A percentile compares a stretch with the other conserved stretches of the same genome.
phyloP scores from a whole-genome alignment of 2,113 vertebrate genomes.

The Dipodomys stephensi region DNA sequence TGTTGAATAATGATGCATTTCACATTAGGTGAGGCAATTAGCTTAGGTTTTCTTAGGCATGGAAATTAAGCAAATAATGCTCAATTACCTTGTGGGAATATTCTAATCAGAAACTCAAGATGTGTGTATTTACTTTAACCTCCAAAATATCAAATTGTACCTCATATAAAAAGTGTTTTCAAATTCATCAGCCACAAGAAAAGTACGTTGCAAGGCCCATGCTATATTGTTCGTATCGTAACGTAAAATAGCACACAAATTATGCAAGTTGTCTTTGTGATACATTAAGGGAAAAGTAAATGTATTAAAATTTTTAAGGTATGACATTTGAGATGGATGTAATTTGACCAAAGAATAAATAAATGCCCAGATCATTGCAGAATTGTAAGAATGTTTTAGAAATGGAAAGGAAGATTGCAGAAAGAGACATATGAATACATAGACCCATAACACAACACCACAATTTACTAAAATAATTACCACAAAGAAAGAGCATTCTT shows the following conservation, averaged over 20 bases:
- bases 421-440: not conserved
- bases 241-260: not conserved
- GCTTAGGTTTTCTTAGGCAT: conserved; percentile 51
- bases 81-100: conserved; percentile 23
- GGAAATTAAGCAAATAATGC: conserved; percentile 61
- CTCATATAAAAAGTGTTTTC: conserved; percentile 21
- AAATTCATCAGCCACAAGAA: not conserved
- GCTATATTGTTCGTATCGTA: not conserved
- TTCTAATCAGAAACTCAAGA: conserved; percentile 50
- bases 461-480: not conserved
- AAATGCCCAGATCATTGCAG: not conserved
- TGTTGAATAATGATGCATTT: conserved; percentile 68
- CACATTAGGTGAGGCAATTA: conserved; percentile 69
- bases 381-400: not conserved
- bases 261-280: not conserved
- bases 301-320: not conserved
- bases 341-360: not conserved
- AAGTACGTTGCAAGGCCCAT: not conserved
- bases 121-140: conserved; percentile 9
- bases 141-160: conserved; percentile 11
- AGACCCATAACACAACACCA: not conserved
- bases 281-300: not conserved
- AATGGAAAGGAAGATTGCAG: not conserved
- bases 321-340: not conserved
- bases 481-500: not conserved